Base-by-base conservation (phyloP, 1,140 invertebrate genomes). In the Aphelenchoides fujianensis region DNA sequence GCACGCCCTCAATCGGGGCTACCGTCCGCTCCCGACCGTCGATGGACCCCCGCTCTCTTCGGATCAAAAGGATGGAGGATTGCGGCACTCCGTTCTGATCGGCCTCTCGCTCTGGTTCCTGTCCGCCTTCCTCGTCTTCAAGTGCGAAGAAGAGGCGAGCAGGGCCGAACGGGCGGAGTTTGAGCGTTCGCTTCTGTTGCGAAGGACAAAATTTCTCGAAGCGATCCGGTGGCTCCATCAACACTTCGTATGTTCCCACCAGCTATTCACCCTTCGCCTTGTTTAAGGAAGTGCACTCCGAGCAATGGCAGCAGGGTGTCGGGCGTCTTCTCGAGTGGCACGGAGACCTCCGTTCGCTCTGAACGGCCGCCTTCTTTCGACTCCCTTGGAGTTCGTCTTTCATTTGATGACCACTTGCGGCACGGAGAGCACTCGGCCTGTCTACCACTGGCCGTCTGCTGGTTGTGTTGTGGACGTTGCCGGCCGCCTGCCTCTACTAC, bases 401-500 rank as follows among this genome's bases (percentile, higher is more conserved):
- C 57, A 12, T 12, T 61, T 16, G 57, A n/a, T 61, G 16, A 53
- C 57, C 12, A 61, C 16, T 12, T n/a, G 57, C 16, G 57, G 57
- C 16, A 19, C 12, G 12, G 57, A n/a, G 19, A n/a, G 19, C 16
- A n/a, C 19, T 41, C 16, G 16, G 16, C 12, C 19, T 61, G 9
- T n/a, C 16, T 12, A 9, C 57, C 12, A 61, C 16, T 12, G 57
- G 12, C 41, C 57, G 19, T n/a, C 12, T 61, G 12, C 57, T 61
- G 57, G 16, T 61, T 12, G 53, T 61, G 12, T n/a, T 16, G 16
- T 61, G 57, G 57, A 61, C 57, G 12, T 41, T 41, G 9, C 57
- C 41, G 9, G 57, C 57, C 53, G 41, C 53, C 12, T 9, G 16
- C 41, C 57, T 61, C 12, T 61, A 61, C 57, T 61, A 61, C 57